phyloP scores from a whole-genome alignment of 2,888 invertebrate species.

The Apodemia duryi region DNA sequence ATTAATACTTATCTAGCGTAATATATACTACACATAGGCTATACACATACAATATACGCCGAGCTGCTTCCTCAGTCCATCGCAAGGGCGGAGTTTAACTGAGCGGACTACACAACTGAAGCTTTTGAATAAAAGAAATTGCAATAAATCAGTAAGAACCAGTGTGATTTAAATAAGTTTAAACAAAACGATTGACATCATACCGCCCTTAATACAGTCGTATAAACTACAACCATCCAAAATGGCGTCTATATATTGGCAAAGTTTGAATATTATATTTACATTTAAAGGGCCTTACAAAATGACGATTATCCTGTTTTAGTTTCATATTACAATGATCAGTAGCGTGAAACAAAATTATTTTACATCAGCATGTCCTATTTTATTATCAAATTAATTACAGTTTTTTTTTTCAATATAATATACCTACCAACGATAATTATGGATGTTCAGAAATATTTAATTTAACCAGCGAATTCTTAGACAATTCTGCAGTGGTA shows the following conservation, averaged over 20 bases:
- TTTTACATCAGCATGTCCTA: background rate
- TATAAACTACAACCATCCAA: slow-evolving; percentile 19
- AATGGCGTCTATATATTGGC: slow-evolving; percentile 17
- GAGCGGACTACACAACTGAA: slow-evolving; percentile 28
- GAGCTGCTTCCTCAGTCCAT: slow-evolving; percentile 47
- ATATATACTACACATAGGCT: slow-evolving; percentile 51
- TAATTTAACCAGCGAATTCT: too few relatives aligned
- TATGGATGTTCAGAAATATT: too few relatives aligned
- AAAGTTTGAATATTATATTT: slow-evolving; percentile 16
- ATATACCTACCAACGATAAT: too few relatives aligned
- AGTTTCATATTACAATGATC: too few relatives aligned
- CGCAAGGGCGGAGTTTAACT: background rate
- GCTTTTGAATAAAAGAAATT: too few relatives aligned
- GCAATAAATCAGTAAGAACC: background rate
- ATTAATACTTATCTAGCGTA: slow-evolving; percentile 63
- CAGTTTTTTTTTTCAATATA: too few relatives aligned
- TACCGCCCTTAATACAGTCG: slow-evolving; percentile 33
- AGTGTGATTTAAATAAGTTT: background rate
- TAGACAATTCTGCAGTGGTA: too few relatives aligned
- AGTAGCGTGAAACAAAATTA: background rate
- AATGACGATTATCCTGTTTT: background rate
- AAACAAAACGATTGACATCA: background rate
- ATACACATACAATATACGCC: slow-evolving; percentile 42
- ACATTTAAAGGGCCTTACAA: background rate
- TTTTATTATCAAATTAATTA: too few relatives aligned